Conservation (phyloP, 2,113 vertebrate species). For the Falco punctatus region DNA sequence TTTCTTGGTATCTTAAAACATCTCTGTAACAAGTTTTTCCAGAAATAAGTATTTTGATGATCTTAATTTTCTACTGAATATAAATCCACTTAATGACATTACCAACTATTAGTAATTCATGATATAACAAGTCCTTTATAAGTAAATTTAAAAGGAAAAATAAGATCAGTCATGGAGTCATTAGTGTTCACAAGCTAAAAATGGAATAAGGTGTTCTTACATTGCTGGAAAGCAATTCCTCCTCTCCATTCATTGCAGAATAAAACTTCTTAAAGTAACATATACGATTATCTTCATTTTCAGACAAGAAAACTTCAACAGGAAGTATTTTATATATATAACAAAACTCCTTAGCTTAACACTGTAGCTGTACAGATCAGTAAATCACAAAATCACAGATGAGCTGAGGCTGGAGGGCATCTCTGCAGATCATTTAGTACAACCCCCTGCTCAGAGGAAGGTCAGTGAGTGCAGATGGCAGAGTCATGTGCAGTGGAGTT, state of each 20-base stretch:
- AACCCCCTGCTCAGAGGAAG: too few relatives aligned
- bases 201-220: not conserved
- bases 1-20: not conserved
- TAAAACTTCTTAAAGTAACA: not conserved
- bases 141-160: not conserved
- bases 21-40: not conserved
- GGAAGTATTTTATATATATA: not conserved
- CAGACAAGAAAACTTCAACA: conserved; percentile 1
- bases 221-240: not conserved
- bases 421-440: too few relatives aligned
- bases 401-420: not conserved
- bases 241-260: not conserved
- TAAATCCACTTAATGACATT: not conserved
- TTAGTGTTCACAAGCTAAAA: conserved; percentile 13
- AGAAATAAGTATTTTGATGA: conserved; percentile 37
- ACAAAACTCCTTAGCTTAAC: not conserved
- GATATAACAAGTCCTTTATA: not conserved
- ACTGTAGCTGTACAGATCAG: not conserved
- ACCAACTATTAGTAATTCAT: conserved; percentile 35
- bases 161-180: not conserved
- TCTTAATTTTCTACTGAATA: not conserved
- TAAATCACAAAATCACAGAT: not conserved
- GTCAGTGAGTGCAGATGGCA: not conserved
- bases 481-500: not conserved
- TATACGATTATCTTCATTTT: not conserved